These are phyloP conservation scores for Metellina segmentata DNA, from an alignment of 2,888 invertebrate genomes.

Conservation along the genomic window DNA sequence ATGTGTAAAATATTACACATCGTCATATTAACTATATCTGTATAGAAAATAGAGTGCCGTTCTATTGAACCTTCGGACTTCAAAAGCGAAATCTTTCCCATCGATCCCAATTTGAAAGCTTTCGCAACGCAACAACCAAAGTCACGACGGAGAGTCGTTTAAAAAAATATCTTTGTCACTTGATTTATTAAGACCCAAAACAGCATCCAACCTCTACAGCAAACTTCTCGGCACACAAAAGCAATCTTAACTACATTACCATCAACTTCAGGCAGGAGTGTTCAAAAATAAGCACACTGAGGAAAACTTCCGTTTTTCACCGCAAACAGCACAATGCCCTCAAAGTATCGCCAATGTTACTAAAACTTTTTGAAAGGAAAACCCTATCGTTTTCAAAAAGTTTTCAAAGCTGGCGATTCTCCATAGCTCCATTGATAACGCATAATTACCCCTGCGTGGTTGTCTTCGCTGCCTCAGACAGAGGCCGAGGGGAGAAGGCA, in stretches of 20 bases:
- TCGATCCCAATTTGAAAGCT: no score
- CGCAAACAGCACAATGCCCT: not conserved
- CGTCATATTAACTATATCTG: no score
- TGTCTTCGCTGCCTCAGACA: not conserved
- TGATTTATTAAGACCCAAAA: no score
- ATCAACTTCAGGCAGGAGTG: not conserved
- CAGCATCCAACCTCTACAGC: no score
- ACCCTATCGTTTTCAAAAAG: not conserved
- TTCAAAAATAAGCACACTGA: not conserved
- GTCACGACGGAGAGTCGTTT: no score
- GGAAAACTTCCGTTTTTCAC: not conserved
- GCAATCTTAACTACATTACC: not conserved
- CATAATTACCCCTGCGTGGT: not conserved
- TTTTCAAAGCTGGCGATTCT: not conserved
- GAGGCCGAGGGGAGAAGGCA: not conserved
- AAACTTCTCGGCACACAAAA: not conserved
- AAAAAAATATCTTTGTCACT: no score
- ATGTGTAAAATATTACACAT: no score
- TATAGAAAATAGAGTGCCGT: no score
- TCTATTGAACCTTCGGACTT: no score
- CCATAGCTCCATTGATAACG: not conserved
- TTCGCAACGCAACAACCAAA: no score
- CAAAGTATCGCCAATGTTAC: not conserved
- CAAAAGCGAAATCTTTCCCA: no score
- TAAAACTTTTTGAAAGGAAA: not conserved